These are phyloP conservation scores for Salpingus planirostris DNA, from an alignment of 2,888 invertebrate genomes.

Conservation along the genomic window DNA sequence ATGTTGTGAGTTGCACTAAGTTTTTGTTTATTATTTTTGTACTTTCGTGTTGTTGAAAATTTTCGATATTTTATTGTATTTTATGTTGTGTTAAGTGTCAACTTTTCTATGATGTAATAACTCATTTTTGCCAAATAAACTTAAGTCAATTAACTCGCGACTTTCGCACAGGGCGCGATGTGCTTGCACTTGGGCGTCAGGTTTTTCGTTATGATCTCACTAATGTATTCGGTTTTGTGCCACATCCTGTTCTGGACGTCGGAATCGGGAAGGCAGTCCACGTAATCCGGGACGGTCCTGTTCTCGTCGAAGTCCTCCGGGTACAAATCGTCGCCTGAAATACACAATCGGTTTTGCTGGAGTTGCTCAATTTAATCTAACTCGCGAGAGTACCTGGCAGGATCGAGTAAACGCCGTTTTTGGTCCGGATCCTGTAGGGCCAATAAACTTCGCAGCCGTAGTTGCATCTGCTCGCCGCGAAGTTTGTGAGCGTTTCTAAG, in stretches of 20 bases:
- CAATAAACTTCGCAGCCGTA: constrained; percentile 45
- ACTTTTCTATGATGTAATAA: constrained; percentile 23
- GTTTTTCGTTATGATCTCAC: constrained; percentile 20
- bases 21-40: no score
- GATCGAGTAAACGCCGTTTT: constrained; percentile 20
- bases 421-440: constrained; percentile 28
- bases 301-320: constrained; percentile 35
- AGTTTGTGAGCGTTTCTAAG: constrained; percentile 49
- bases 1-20: constrained; percentile 19
- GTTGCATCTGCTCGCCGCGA: constrained; percentile 49
- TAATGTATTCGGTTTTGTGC: constrained; percentile 17
- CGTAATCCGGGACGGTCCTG: constrained; percentile 22
- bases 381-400: constrained; percentile 23
- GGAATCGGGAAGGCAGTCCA: constrained; percentile 33
- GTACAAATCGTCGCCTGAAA: constrained; percentile 48
- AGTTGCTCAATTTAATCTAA: background rate
- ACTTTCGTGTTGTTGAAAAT: no score
- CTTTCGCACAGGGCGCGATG: constrained; percentile 15
- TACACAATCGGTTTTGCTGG: background rate
- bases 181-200: constrained; percentile 25
- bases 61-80: constrained; percentile 18
- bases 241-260: constrained; percentile 23
- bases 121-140: constrained; percentile 33
- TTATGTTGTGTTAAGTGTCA: constrained; percentile 17
- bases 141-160: constrained; percentile 27